Conservation (phyloP, 2,797 vertebrate species). For the Spinus olivaceus region DNA sequence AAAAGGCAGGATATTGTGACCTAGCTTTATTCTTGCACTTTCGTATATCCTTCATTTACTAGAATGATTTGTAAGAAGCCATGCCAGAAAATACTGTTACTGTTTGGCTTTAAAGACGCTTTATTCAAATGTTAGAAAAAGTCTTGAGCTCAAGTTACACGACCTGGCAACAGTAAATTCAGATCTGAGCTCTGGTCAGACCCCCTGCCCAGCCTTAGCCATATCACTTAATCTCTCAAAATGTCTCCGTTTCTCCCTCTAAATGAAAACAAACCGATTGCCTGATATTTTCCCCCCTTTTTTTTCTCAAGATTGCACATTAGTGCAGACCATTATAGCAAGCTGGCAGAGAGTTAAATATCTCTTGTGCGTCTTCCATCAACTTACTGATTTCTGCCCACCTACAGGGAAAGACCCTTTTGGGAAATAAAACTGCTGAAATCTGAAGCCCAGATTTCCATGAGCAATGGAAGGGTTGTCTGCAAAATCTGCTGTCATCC, state of each 20-base stretch:
- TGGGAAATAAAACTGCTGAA: not conserved
- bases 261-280: slow-evolving; percentile 7
- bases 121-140: slow-evolving; percentile 15
- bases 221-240: slow-evolving; percentile 11
- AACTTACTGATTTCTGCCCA: not conserved
- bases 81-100: slow-evolving; percentile 12
- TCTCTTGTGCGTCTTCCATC: not conserved
- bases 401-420: not conserved
- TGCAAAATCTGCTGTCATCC: not conserved
- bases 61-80: not conserved
- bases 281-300: not conserved
- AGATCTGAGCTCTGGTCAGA: not conserved
- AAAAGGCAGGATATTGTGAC: not conserved
- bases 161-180: not conserved
- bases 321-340: not conserved
- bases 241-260: not conserved
- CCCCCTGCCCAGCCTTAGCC: not conserved
- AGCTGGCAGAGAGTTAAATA: not conserved
- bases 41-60: not conserved
- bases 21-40: slow-evolving; percentile 14
- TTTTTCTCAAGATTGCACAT: not conserved
- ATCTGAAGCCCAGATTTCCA: not conserved
- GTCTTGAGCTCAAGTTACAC: not conserved
- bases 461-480: not conserved
- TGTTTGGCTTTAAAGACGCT: not conserved